A percentile compares a stretch with the other conserved stretches of the same genome.
Evolutionary conservation across 2,888 invertebrate species (phyloP).

Genomic region (Agrochola lychnidis): DNA sequence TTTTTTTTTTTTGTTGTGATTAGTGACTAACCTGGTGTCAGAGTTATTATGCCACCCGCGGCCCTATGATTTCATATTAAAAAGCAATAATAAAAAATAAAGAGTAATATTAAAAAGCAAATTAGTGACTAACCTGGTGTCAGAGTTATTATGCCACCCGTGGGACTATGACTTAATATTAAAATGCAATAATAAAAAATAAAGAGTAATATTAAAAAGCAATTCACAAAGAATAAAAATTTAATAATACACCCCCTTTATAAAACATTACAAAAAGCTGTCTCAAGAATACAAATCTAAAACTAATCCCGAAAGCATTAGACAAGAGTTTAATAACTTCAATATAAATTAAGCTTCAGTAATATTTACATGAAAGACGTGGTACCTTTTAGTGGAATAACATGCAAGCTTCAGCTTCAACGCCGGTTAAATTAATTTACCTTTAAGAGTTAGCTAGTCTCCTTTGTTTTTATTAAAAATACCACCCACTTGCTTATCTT

Average conservation of each 20-base stretch:
- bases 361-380: constrained; percentile 65
- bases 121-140: too few relatives aligned
- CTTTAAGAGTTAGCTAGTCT: constrained; percentile 59
- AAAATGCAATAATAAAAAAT: too few relatives aligned
- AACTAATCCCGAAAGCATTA: constrained; percentile 47
- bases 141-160: too few relatives aligned
- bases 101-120: not conserved
- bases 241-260: not conserved
- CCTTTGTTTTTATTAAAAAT: constrained; percentile 62
- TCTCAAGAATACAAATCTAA: constrained; percentile 30
- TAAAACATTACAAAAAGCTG: constrained; percentile 8
- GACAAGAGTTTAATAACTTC: constrained; percentile 58
- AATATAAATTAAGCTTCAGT: constrained; percentile 62
- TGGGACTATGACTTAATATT: too few relatives aligned
- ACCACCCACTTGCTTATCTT: constrained; percentile 51
- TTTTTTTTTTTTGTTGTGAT: too few relatives aligned
- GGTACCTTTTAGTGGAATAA: constrained; percentile 64
- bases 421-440: constrained; percentile 67
- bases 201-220: not conserved
- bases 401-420: constrained; percentile 57
- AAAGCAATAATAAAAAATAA: too few relatives aligned
- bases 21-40: too few relatives aligned
- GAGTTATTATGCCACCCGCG: too few relatives aligned
- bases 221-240: constrained; percentile 7
- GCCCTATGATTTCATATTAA: too few relatives aligned